Conservation (phyloP, 1,140 invertebrate genomes). For the Vanessa tameamea region DNA sequence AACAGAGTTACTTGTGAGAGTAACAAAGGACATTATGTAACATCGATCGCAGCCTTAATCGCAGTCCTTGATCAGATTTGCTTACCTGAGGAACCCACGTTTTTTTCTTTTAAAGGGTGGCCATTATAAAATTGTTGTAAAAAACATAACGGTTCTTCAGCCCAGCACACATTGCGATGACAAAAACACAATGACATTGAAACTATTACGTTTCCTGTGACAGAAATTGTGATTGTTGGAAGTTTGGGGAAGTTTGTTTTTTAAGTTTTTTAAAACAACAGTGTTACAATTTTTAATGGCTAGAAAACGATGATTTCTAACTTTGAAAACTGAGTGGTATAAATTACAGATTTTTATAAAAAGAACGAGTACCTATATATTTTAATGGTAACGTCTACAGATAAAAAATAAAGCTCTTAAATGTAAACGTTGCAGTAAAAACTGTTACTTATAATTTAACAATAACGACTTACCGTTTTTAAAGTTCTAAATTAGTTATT, state of each 20-base stretch:
- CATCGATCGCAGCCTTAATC: slow-evolving; percentile 60
- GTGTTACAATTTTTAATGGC: not conserved
- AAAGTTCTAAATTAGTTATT: not conserved
- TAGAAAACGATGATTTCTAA: not conserved
- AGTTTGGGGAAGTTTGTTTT: slow-evolving; percentile 7
- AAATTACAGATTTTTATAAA: no score
- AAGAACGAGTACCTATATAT: no score
- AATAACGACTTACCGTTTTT: not conserved
- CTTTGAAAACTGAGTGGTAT: not conserved
- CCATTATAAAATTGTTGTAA: slow-evolving; percentile 62
- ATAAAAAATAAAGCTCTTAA: not conserved
- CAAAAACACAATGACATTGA: slow-evolving; percentile 72
- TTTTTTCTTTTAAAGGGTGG: slow-evolving; percentile 74
- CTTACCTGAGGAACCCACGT: slow-evolving; percentile 66
- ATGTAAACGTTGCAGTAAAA: not conserved
- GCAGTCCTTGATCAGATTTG: slow-evolving; percentile 63
- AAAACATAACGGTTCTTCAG: slow-evolving; percentile 70
- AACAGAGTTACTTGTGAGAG: slow-evolving; percentile 51
- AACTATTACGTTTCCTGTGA: slow-evolving; percentile 68
- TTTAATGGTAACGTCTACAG: no score
- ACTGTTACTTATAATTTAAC: not conserved
- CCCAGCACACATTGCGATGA: slow-evolving; percentile 71
- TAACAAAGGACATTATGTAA: slow-evolving; percentile 55
- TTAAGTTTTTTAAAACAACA: not conserved
- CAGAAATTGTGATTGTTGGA: slow-evolving; percentile 30